Conservation (phyloP, 2,113 vertebrate species). For the Sander lucioperca region DNA sequence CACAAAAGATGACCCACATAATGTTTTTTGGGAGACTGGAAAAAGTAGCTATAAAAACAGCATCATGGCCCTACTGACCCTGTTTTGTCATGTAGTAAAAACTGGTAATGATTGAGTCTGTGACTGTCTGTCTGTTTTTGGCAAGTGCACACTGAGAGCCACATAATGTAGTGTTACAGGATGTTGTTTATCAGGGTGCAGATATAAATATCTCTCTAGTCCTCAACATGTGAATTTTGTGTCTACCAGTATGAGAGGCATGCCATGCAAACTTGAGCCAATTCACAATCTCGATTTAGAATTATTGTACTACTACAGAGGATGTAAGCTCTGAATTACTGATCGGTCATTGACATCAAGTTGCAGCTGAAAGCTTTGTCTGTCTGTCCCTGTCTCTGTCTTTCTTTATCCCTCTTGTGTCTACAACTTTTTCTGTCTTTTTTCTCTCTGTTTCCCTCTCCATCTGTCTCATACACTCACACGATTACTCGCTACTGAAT, state of each 20-base stretch:
- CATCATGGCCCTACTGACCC: neutral
- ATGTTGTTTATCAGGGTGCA: neutral
- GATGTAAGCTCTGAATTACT: neutral
- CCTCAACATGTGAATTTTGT: neutral
- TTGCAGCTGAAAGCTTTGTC: conserved; percentile 1
- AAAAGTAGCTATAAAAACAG: neutral
- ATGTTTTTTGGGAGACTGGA: neutral
- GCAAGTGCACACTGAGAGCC: neutral
- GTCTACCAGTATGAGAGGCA: neutral
- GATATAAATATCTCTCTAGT: neutral
- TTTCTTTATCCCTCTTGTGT: conserved; percentile 2
- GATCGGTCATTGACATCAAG: neutral
- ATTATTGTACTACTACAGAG: neutral
- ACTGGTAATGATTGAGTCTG: neutral
- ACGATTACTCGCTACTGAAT: conserved; percentile 42
- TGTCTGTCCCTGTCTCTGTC: neutral
- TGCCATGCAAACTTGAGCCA: neutral
- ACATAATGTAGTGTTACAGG: neutral
- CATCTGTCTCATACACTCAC: conserved; percentile 11
- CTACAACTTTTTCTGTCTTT: neutral
- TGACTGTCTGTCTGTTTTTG: conserved; percentile 5
- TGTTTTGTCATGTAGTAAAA: conserved; percentile 9
- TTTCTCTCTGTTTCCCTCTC: neutral
- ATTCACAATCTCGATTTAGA: neutral
- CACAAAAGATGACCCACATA: neutral